Conservation (phyloP, 2,113 vertebrate species). For the Collichthys lucidus region DNA sequence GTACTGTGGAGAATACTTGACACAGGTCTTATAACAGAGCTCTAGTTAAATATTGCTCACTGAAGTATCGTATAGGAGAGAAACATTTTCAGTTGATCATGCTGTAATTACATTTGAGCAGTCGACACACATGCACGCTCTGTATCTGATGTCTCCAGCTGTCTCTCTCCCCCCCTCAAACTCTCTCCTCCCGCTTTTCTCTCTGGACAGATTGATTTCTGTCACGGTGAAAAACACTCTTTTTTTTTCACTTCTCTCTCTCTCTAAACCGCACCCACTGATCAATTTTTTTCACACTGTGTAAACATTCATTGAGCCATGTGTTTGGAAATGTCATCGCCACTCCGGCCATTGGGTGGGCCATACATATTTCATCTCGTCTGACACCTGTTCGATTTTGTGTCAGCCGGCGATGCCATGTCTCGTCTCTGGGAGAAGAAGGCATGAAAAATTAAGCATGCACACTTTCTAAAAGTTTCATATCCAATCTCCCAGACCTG, state of each 20-base stretch:
- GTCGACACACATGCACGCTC: not conserved
- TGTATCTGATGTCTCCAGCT: constrained; percentile 46
- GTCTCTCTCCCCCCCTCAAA: constrained; percentile 8
- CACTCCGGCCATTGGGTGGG: constrained; percentile 72
- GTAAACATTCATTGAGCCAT: constrained; percentile 83
- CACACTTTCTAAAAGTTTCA: constrained; percentile 78
- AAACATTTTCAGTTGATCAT: constrained; percentile 35
- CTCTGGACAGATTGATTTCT: constrained; percentile 79
- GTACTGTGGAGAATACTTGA: constrained; percentile 14
- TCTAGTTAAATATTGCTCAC: constrained; percentile 24
- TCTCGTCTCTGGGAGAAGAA: constrained; percentile 58
- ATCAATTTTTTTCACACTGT: constrained; percentile 82
- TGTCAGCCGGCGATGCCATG: constrained; percentile 56
- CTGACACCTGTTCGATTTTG: constrained; percentile 83
- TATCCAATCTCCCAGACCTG: constrained; percentile 71
- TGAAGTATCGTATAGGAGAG: not conserved
- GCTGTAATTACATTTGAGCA: constrained; percentile 44
- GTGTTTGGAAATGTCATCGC: constrained; percentile 83
- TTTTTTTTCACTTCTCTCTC: constrained; percentile 30
- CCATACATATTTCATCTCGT: constrained; percentile 83
- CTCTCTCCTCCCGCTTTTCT: constrained; percentile 46
- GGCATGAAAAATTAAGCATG: constrained; percentile 79
- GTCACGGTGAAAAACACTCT: constrained; percentile 56
- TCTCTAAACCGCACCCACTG: constrained; percentile 60
- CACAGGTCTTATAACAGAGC: constrained; percentile 24